Evolutionary conservation across 2,797 vertebrate genomes (phyloP), one percentile per base, ranked within the genome.

Genomic region (Alauda arvensis): DNA sequence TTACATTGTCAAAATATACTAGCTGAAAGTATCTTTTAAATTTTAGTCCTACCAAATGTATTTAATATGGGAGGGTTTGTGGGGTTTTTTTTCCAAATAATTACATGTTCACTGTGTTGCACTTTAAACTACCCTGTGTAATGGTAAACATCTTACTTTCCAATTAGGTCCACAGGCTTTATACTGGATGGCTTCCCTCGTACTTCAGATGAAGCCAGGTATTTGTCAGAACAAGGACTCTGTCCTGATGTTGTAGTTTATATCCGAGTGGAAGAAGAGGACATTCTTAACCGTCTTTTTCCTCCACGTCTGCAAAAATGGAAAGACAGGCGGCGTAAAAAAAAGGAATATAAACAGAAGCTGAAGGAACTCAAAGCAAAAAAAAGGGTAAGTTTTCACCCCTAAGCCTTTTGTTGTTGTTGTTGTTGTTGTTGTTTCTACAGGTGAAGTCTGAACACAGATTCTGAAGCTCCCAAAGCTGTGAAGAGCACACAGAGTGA

Each of bases 101-200:
- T 60, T 60, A 25, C 26, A 31, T 49, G n/a, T 69, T 76, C 26
- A 49, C 19, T 68, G 28, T 57, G 33, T 60, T 83, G 28, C 51
- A 78, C 33, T 79, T 71, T 31, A 49, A 76, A 62, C 6, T 42
- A 24, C 26, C 65, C 21, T 48, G 7, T 33, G 17, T 55, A 43
- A 40, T 69, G 31, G 62, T 57, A 67, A 72, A 45, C 57, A 40
- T 18, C 14, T 76, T 59, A 5, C 61, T 88, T 91, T 95, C 56
- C 23, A 83, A 82, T 62, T 82, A 98, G 97, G 43, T 99, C 98
- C 23, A 97, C 96, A 48, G 99, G 99, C 52, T 99, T 99, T 95
- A 96, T 99, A 92, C 94, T 99, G 83, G 99, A 99, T 88, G 98
- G 99, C 57, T 99, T 99, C 93, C 99, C 99, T 49, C 92, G 95